Base-by-base conservation (phyloP, 2,113 vertebrate species). In the Siniperca chuatsi region DNA sequence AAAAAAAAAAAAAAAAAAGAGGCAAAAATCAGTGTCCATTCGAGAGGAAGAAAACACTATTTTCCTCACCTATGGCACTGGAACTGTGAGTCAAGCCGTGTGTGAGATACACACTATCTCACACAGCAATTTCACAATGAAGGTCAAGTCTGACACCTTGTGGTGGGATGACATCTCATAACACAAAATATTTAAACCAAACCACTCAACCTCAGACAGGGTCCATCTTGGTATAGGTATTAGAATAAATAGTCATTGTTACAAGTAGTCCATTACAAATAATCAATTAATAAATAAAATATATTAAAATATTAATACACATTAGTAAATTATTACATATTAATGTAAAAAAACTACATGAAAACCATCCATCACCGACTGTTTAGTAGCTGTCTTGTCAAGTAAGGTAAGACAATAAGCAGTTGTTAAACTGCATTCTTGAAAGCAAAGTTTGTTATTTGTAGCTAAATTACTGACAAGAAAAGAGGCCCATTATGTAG, bases 121-220 rank as follows among this genome's bases (percentile, higher is more conserved):
- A 79, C 8, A 35, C 0, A 52, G 20, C 21, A 58, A 29, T 79
- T 48, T 52, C 66, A 25, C 21, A 83, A 35, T 7, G 40, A 81
- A 86, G 85, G 84, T 58, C 44, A 20, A 90, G 81, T 61, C 89
- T 95, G 95, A 94, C 95, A 93, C 86, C 95, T 95, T 90, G 94
- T 94, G 95, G 95, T 84, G 66, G 58, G 25, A 20, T 54, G 23
- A 44, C 35, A 72, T 75, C 35, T 83, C 54, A 66, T 57, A 75
- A 70, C 37, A 73, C 40, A 4, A 46, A 64, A 35, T 20, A 78
- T 73, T 79, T 18, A 50, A 12, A 54, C 21, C 29, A 67, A 12
- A 54, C 21, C 29, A 67, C 18, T 66, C 55, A 42, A 15, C 16
- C 18, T 6, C 25, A 37, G 46, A 61, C 20, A 62, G 42, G 29